Percentiles rank a stretch among this genome's conserved stretches.
Evolutionary conservation across 2,113 vertebrate genomes (phyloP).

Genomic region (Astur gentilis): DNA sequence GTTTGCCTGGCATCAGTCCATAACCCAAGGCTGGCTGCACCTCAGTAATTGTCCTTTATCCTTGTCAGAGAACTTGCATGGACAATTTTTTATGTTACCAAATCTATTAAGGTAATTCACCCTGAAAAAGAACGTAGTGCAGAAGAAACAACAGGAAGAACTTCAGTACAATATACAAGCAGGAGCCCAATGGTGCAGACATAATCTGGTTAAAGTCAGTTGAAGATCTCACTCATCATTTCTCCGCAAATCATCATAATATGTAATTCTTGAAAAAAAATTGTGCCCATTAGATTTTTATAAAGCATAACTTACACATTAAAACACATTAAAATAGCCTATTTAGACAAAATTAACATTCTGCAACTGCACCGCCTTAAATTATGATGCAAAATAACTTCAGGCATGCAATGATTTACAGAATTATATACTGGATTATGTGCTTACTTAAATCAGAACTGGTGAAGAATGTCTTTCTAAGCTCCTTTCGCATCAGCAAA

Average conservation of each 20-base stretch:
- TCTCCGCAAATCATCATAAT: background rate
- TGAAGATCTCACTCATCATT: background rate
- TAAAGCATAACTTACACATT: background rate
- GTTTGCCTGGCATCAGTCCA: background rate
- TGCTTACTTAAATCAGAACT: conserved; percentile 45
- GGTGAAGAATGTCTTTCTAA: conserved; percentile 24
- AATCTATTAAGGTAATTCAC: background rate
- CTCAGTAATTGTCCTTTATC: background rate
- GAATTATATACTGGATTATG: conserved; percentile 49
- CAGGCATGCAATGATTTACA: conserved; percentile 42
- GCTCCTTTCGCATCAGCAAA: conserved; percentile 27
- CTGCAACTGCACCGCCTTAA: background rate
- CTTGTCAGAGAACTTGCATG: background rate
- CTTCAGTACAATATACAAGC: background rate
- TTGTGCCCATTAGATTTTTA: background rate
- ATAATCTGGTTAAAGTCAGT: background rate
- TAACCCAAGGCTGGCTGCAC: background rate
- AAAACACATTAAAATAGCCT: background rate
- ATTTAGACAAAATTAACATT: conserved; percentile 43
- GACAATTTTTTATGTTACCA: background rate
- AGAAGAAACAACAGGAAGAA: background rate
- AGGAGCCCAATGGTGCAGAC: background rate
- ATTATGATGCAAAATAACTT: conserved; percentile 42
- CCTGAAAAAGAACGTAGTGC: background rate
- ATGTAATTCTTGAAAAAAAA: background rate